Base-by-base conservation (phyloP, 1,140 invertebrate genomes). In the Bathynomus jamesi region DNA sequence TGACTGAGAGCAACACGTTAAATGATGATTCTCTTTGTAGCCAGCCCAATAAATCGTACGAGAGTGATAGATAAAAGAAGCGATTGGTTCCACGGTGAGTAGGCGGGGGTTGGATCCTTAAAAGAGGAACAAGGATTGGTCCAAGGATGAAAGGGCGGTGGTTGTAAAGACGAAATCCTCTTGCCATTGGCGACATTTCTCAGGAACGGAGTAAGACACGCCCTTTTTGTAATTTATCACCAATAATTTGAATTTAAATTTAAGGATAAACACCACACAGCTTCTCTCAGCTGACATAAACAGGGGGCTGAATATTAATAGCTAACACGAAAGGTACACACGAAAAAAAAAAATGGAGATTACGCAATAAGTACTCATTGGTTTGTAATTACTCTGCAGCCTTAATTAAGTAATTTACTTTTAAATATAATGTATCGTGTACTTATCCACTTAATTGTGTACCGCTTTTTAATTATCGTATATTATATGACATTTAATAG, bases 201-300 rank as follows among this genome's bases (percentile, higher is more conserved):
- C 40, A 17, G 40, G 40, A 53, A 53, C 13, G 40, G 21, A 53
- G 5, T 11, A 53, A 21, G 21, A 11, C 40, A 53, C 40, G 40
- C 40, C 40, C 21, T 53, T 53, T 2, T 53, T 21, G 40, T 53
- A 53, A 53, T 53, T 53, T 53, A 53, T 53, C 40, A 53, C 40
- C 40, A 53, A 53, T 53, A 53, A 53, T 53, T 53, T 53, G 40
- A 53, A 53, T 53, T 53, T 53, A 53, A 53, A 53, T 53, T 53
- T 53, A 53, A 53, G 21, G 40, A 53, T 53, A 53, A 53, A 53
- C 40, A 21, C 40, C 1, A 53, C 40, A 53, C 21, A 53, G 40
- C 11, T 21, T 53, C 40, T 2, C 13, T 53, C 40, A 11, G 13
- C 40, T 53, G 11, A 17, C 40, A 53, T 53, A 53, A 53, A 53